Conservation (phyloP, 53 echinoderm and acorn worm species). For the Mesocentrotus franciscanus region DNA sequence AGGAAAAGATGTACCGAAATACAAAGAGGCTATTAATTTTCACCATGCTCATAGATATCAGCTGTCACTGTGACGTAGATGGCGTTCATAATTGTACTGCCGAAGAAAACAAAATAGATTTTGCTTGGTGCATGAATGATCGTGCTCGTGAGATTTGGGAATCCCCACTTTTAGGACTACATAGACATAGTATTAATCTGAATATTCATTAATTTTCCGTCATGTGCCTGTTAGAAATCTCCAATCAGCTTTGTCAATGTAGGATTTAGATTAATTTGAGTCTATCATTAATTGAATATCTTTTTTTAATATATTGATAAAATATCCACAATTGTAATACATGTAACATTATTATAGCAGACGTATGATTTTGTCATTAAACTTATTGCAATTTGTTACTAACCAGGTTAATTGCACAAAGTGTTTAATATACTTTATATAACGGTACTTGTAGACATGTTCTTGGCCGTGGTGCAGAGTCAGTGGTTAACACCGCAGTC, state of each 20-base stretch:
- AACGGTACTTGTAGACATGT: neutral
- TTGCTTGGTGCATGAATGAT: too few relatives aligned
- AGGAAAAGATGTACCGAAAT: too few relatives aligned
- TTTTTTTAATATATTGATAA: neutral
- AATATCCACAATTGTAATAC: neutral
- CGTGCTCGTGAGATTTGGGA: neutral
- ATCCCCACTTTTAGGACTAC: neutral
- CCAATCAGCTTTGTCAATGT: neutral
- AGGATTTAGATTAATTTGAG: neutral
- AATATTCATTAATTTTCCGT: neutral
- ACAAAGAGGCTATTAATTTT: too few relatives aligned
- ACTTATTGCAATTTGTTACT: neutral
- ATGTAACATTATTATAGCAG: neutral
- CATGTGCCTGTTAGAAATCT: neutral
- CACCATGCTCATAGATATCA: too few relatives aligned
- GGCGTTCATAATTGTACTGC: too few relatives aligned
- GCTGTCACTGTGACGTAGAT: too few relatives aligned
- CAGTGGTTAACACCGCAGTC: neutral
- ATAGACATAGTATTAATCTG: too few relatives aligned
- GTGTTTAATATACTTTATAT: neutral
- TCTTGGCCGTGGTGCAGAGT: conserved; percentile 21
- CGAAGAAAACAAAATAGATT: too few relatives aligned
- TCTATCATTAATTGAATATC: neutral
- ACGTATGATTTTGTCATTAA: neutral
- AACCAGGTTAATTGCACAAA: neutral